Percentiles rank a stretch among this genome's conserved stretches.
phyloP scores from a whole-genome alignment of 2,797 vertebrate species.

The Rhinichthys osculus region DNA sequence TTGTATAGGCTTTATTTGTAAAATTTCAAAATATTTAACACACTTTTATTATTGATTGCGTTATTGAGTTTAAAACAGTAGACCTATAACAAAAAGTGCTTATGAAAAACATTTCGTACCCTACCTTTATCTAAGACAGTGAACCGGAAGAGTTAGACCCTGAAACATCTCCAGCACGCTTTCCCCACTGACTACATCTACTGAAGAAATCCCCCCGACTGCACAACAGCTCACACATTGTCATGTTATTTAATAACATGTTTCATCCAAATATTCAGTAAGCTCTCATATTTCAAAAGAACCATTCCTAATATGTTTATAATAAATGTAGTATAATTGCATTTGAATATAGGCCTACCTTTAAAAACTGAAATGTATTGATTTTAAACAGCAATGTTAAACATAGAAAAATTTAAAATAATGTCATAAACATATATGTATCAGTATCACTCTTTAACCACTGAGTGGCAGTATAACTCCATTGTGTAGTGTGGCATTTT shows the following conservation, averaged over 20 bases:
- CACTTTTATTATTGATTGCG: not conserved
- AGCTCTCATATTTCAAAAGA: not conserved
- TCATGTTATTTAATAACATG: no score
- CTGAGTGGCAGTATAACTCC: conserved; percentile 4
- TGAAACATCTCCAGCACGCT: not conserved
- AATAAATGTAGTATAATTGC: not conserved
- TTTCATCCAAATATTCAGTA: no score
- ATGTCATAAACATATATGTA: not conserved
- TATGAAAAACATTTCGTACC: not conserved
- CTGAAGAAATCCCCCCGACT: no score
- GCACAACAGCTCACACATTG: no score
- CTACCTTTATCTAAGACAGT: not conserved
- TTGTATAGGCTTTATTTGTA: no score
- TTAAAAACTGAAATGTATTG: not conserved
- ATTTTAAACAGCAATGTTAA: not conserved
- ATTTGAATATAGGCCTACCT: not conserved
- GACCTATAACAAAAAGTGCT: not conserved
- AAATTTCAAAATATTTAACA: not conserved
- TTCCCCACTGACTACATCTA: no score
- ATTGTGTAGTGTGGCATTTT: not conserved
- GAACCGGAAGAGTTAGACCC: not conserved
- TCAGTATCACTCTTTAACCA: not conserved
- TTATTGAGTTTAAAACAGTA: no score
- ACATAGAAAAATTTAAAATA: not conserved
- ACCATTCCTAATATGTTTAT: not conserved